Evolutionary conservation across 2,113 vertebrate genomes (phyloP), one percentile per base, ranked within the genome.

Genomic region (Raphicerus campestris): DNA sequence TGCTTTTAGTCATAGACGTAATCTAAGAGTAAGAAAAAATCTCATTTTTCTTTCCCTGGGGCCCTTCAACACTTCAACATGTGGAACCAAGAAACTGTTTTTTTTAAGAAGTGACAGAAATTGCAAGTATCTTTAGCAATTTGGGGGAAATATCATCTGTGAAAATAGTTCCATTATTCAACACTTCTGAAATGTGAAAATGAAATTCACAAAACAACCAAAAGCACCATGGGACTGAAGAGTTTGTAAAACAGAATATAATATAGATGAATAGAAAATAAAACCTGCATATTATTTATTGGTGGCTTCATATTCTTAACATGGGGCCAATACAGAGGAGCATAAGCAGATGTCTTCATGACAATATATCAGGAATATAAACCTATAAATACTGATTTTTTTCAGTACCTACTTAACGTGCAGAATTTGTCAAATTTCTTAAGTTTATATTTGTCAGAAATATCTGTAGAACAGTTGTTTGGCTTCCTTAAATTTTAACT

Each of bases 41-140:
- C 55, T 95, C 86, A 39, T 93, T 91, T 61, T 32, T 61, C 60
- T 30, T 61, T 15, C 60, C 24, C 61, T 51, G 58, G 45, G 82
- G 39, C 28, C 45, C 73, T 73, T 96, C 20, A 92, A 89, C 92
- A 75, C 88, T 93, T 97, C 39, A 82, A 80, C 85, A 93, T 93
- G 89, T 89, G 97, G 82, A 63, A 93, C 66, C 2, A 75, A 56
- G 51, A 87, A 81, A 83, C 42, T 8, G 20, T 96, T 90, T 96
- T 98, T 98, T 97, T 97, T 92, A 96, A 93, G 82, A 98, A 95
- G 94, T 96, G 96, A 97, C 92, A 97, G 58, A 97, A 97, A 96
- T 95, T 84, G 56, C 77, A 96, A 96, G 70, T 85, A 45, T 90
- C 77, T 56, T n/a, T 96, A 93, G 96, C 70, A 97, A 81, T 86